Conservation (phyloP, 1,140 invertebrate species). For the Procambarus clarkii region DNA sequence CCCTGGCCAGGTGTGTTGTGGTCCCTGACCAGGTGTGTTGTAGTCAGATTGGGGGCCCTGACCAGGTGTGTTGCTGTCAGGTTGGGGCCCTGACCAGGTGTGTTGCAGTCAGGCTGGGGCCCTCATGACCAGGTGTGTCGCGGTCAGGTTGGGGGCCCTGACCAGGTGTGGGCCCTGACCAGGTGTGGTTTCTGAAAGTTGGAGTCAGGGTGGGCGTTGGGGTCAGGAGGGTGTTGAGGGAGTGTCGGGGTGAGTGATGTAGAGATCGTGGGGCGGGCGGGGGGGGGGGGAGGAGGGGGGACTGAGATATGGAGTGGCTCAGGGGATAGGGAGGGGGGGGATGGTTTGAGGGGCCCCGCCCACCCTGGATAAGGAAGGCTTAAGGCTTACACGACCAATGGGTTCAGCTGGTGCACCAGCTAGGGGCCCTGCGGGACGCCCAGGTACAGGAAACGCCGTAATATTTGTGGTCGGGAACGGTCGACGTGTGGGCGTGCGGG, state of each 20-base stretch:
- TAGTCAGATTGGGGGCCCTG: no score
- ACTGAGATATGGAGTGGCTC: background rate
- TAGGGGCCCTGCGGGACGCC: background rate
- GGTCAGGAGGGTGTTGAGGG: background rate
- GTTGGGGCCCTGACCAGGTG: no score
- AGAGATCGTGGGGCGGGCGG: background rate
- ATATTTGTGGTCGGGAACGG: conserved; percentile 19
- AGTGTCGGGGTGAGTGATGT: background rate
- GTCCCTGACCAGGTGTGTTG: no score
- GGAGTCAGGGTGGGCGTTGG: background rate
- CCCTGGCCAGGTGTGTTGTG: no score
- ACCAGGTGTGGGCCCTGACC: no score
- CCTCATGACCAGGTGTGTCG: no score
- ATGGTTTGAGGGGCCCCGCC: background rate
- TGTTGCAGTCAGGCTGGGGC: no score
- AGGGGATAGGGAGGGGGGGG: background rate
- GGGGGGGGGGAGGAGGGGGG: background rate
- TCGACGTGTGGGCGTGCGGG: background rate
- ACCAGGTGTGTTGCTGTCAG: no score
- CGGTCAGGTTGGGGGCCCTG: no score
- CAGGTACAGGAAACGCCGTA: background rate
- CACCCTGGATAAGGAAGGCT: conserved; percentile 31
- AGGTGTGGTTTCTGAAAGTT: background rate
- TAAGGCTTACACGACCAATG: conserved; percentile 19
- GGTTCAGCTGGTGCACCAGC: background rate